Evolutionary conservation across 2,888 invertebrate genomes (phyloP).

Genomic region (Plagiodera versicolora): DNA sequence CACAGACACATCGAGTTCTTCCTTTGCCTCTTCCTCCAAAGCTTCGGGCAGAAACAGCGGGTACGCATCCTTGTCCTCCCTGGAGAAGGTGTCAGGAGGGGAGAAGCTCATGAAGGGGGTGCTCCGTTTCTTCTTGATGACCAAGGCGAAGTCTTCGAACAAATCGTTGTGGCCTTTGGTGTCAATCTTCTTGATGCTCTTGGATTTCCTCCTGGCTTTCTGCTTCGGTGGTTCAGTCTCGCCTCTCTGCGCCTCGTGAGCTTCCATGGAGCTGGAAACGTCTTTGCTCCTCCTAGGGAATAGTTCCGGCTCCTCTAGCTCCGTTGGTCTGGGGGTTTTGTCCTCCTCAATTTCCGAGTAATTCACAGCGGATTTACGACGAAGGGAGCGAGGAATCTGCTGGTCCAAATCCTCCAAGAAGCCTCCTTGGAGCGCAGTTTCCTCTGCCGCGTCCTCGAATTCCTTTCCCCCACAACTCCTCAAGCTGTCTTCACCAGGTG

Average conservation of each 20-base stretch:
- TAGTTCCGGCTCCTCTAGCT: neutral
- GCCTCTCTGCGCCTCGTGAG: too few relatives aligned
- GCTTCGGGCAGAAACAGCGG: constrained; percentile 4
- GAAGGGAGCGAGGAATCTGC: constrained; percentile 9
- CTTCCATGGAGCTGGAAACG: neutral
- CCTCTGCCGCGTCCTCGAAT: constrained; percentile 14
- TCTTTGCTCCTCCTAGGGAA: neutral
- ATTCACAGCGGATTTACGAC: constrained; percentile 17
- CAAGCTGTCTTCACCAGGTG: neutral
- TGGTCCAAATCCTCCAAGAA: neutral
- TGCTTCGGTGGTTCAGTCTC: constrained; percentile 31
- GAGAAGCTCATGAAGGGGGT: constrained; percentile 31
- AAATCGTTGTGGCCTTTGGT: constrained; percentile 36
- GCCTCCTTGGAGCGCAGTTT: constrained; percentile 16
- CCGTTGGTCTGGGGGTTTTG: neutral
- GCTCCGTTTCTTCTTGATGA: constrained; percentile 40
- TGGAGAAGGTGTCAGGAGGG: constrained; percentile 23
- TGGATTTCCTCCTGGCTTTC: constrained; percentile 38
- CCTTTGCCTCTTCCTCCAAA: constrained; percentile 11
- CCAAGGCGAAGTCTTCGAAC: constrained; percentile 40
- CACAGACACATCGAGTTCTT: constrained; percentile 34
- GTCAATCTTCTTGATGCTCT: constrained; percentile 38
- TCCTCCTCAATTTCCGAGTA: constrained; percentile 19
- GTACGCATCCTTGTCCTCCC: constrained; percentile 19
- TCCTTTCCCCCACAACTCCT: neutral